These are phyloP conservation scores for Pitta sordida DNA, from an alignment of 2,113 vertebrate genomes.

Conservation along the genomic window DNA sequence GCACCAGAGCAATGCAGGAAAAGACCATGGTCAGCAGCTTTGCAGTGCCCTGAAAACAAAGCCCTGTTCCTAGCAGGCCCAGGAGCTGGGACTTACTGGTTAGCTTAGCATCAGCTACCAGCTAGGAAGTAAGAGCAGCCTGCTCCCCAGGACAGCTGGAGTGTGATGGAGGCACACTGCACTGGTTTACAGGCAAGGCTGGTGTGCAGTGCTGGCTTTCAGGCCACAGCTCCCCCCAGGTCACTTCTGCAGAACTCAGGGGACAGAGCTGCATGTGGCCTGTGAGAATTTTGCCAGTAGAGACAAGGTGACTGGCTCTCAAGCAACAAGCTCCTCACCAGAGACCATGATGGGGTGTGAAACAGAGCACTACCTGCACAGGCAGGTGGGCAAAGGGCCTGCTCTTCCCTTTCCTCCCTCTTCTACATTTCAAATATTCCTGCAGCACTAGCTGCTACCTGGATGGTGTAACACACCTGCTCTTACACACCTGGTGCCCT, in stretches of 20 bases:
- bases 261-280: too few species aligned
- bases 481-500: too few species aligned
- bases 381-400: too few species aligned
- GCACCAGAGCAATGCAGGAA: neutral
- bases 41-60: neutral
- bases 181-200: neutral
- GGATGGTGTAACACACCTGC: neutral
- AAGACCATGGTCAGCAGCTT: neutral
- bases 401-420: neutral
- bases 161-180: rapidly evolving
- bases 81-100: neutral
- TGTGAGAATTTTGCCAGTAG: rapidly evolving
- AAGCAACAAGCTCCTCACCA: neutral
- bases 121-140: neutral
- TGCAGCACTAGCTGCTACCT: neutral
- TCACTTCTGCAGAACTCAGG: neutral
- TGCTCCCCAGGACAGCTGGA: neutral
- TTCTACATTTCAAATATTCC: neutral
- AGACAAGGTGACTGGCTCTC: neutral
- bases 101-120: neutral
- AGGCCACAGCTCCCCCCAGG: neutral
- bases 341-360: neutral
- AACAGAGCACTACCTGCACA: neutral
- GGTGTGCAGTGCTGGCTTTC: neutral
- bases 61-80: neutral